These are phyloP conservation scores for Pseudorasbora parva DNA, from an alignment of 2,113 vertebrate species.

Conservation along the genomic window DNA sequence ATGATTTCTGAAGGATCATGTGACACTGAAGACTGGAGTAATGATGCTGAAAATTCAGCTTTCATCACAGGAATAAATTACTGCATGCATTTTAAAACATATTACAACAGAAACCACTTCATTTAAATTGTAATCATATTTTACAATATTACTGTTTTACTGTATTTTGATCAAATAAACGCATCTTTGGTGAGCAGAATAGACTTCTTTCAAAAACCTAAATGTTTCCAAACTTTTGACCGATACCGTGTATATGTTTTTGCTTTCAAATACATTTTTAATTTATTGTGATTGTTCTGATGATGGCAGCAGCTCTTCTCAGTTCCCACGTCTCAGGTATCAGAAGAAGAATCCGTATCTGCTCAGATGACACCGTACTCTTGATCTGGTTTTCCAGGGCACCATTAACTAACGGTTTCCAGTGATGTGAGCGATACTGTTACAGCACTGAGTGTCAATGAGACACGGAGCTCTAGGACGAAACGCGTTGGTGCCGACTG, in stretches of 20 bases:
- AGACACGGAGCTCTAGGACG: neutral
- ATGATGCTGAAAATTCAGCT: too few relatives aligned
- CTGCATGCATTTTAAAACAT: too few relatives aligned
- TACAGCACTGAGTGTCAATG: neutral
- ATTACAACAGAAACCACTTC: too few relatives aligned
- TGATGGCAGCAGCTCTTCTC: neutral
- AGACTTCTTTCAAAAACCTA: neutral
- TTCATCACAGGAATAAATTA: too few relatives aligned
- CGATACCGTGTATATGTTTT: neutral
- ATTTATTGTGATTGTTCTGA: neutral
- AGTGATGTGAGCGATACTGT: conserved; percentile 33
- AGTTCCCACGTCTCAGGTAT: conserved; percentile 17
- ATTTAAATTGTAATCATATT: too few relatives aligned
- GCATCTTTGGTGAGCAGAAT: neutral
- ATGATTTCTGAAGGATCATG: too few relatives aligned
- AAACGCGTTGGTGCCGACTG: neutral
- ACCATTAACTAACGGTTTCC: conserved; percentile 28
- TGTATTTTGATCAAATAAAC: neutral
- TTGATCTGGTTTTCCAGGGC: neutral
- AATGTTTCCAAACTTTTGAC: too few relatives aligned
- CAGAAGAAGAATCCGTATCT: neutral
- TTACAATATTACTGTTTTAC: neutral
- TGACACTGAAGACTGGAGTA: neutral
- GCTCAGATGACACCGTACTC: conserved; percentile 17
- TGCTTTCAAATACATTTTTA: neutral